Percentiles rank a stretch among this genome's conserved stretches.
Evolutionary conservation across 2,888 invertebrate species (phyloP).

Genomic region (Julus scandinavius): DNA sequence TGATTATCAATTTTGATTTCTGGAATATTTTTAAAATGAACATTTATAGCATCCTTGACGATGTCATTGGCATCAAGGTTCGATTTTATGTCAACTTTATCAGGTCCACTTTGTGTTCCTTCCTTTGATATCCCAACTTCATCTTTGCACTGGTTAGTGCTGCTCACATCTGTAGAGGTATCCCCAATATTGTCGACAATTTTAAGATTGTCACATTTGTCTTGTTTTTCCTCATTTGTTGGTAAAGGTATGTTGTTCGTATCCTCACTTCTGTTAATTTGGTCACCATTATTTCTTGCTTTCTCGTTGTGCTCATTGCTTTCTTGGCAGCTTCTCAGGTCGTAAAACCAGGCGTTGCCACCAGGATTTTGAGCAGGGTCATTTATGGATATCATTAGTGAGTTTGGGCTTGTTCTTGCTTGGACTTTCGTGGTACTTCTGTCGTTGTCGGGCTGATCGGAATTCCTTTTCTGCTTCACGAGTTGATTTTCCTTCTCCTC

Average conservation of each 20-base stretch:
- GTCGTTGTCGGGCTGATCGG: not conserved
- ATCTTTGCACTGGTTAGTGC: not conserved
- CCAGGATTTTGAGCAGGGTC: not conserved
- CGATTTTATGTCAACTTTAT: not conserved
- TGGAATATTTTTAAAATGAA: not conserved
- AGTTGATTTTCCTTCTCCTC: not conserved
- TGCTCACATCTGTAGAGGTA: not conserved
- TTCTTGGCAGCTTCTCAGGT: not conserved
- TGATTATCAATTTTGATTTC: not conserved
- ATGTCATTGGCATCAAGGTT: not conserved
- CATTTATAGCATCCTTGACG: not conserved
- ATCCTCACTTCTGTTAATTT: not conserved
- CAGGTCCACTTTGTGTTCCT: not conserved
- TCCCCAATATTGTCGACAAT: not conserved
- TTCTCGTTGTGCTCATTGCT: not conserved
- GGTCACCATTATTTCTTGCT: not conserved
- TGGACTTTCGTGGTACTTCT: not conserved
- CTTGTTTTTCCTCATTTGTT: not conserved
- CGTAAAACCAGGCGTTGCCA: conserved; percentile 23
- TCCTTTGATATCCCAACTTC: not conserved
- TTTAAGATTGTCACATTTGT: not conserved
- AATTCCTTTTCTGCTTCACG: not conserved
- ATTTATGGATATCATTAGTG: conserved; percentile 1
- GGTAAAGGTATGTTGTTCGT: not conserved
- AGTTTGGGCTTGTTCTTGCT: not conserved